Percentiles rank a stretch among this genome's conserved stretches.
Conservation (phyloP, 1,140 invertebrate genomes). For the Drosophila kanapiae region DNA sequence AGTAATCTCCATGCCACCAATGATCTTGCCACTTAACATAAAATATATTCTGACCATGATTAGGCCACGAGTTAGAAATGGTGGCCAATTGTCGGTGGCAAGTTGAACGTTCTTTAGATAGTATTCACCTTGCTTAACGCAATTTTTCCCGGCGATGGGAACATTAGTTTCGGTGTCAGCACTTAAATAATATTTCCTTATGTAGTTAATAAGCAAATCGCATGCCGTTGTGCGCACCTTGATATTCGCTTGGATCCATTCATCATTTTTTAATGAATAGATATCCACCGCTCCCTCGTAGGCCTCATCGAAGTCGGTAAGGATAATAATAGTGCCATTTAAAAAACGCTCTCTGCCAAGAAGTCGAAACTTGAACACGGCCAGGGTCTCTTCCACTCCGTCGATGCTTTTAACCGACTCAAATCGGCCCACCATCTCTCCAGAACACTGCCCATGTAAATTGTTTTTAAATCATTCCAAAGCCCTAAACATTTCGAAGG, state of each 20-base stretch:
- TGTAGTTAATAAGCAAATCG: neutral
- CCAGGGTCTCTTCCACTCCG: neutral
- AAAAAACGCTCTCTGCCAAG: neutral
- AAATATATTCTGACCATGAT: accelerated
- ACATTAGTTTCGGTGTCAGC: neutral
- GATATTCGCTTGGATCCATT: neutral
- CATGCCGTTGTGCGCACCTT: neutral
- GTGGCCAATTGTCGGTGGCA: neutral
- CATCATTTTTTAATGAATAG: neutral
- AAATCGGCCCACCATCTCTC: neutral
- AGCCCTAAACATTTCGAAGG: neutral
- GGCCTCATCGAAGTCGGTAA: neutral
- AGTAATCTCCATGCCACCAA: neutral
- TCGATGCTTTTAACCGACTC: neutral
- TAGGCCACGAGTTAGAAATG: neutral
- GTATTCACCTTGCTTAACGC: neutral
- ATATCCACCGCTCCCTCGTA: neutral
- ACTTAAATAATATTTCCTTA: neutral
- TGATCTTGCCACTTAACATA: neutral
- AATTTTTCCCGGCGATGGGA: neutral
- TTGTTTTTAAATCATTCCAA: neutral
- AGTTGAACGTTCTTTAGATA: neutral
- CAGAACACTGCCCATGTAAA: neutral
- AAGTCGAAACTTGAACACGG: neutral
- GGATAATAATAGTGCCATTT: neutral